Evolutionary conservation across 2,888 invertebrate species (phyloP), one percentile per base, ranked within the genome.

Genomic region (Aphidius colemani): DNA sequence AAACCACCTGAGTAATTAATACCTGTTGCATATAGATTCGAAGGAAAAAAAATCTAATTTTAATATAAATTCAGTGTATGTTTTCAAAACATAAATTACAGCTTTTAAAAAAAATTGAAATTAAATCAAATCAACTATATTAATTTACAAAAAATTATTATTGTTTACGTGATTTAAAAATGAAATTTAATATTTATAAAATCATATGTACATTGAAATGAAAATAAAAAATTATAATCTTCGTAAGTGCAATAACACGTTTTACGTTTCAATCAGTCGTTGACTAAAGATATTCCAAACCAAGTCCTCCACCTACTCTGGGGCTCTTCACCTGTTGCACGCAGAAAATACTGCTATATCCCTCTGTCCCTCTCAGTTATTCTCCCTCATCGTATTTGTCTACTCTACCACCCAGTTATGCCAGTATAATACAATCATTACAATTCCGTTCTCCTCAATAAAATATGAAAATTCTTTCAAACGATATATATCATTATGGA

Each of bases 391-490:
- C 30, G 30, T 30, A 30, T 30, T 30, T 30, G 30, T 30, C 30
- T 30, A 30, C 30, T 30, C 30, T 30, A 30, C 30, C 30, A 30
- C 41, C 41, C 10, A 40, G 8, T n/a, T 53, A 7, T 10, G 10
- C 11, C n/a, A 8, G 56, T 59, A 60, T 60, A 60, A 64, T 64
- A 46, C 40, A 64, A 60, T 55, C 50, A 39, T 64, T 55, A 50
- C 57, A 64, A 64, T 60, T 60, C 51, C 11, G 68, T 67, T 66
- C 61, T 57, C 53, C 49, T 57, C 65, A 57, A 65, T 66, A 66
- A 67, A 68, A 67, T 63, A 66, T 68, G 66, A 65, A 63, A 63
- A 66, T 56, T 64, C 55, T 49, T 53, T 59, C 43, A 60, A 64
- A 63, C 49, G 53, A 61, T 59, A 56, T 30, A 30, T 50, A 53